Evolutionary conservation across 2,888 invertebrate species (phyloP).

Genomic region (Aleiodes leptofemur): DNA sequence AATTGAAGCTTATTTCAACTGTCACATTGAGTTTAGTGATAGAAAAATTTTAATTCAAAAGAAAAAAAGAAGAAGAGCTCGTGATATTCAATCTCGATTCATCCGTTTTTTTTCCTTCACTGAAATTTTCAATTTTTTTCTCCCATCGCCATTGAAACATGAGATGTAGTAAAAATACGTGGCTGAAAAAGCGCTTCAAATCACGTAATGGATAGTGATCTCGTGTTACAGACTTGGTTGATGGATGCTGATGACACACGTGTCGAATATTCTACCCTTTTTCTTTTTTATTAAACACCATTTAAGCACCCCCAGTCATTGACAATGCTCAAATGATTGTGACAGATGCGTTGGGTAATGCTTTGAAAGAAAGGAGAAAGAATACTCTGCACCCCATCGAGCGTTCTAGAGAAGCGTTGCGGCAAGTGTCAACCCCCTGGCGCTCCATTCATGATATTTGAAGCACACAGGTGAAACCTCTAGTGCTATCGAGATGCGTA

Average conservation of each 20-base stretch:
- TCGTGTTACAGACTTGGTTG: slow-evolving; percentile 39
- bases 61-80: too few species aligned
- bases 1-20: too few species aligned
- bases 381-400: slow-evolving; percentile 21
- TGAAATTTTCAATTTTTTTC: too few species aligned
- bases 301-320: slow-evolving; percentile 51
- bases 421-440: slow-evolving; percentile 36
- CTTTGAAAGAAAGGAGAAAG: slow-evolving; percentile 51
- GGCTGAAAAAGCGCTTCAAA: slow-evolving; percentile 46
- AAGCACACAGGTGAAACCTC: slow-evolving; percentile 34
- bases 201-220: slow-evolving; percentile 42
- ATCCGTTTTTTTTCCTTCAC: too few species aligned
- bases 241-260: slow-evolving; percentile 35
- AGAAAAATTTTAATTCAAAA: too few species aligned
- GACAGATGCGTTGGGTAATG: slow-evolving; percentile 67
- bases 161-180: slow-evolving; percentile 41
- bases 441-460: slow-evolving; percentile 38
- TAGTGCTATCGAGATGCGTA: slow-evolving; percentile 52
- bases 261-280: slow-evolving; percentile 24
- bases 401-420: neutral
- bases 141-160: slow-evolving; percentile 32
- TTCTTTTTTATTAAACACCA: slow-evolving; percentile 36
- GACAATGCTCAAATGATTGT: slow-evolving; percentile 68
- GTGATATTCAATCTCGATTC: too few species aligned
- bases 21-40: too few species aligned